A percentile compares a stretch with the other conserved stretches of the same genome.
phyloP scores from a whole-genome alignment of 1,140 invertebrate genomes.

The Drosophila bipectinata region DNA sequence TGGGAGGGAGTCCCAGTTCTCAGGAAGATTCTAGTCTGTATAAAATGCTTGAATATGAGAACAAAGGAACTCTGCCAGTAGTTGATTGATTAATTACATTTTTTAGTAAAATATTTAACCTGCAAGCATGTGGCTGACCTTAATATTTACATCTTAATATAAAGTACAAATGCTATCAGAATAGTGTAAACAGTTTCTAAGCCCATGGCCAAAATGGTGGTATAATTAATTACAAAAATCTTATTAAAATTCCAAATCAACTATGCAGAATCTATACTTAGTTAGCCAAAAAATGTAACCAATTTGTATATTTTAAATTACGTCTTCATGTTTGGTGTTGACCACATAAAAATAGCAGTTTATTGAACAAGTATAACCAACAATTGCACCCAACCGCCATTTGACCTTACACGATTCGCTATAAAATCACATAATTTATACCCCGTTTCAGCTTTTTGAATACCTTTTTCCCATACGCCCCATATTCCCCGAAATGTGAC shows the following conservation, averaged over 20 bases:
- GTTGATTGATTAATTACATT: neutral
- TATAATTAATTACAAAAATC: no score
- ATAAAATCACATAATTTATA: constrained; percentile 1
- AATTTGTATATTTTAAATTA: neutral
- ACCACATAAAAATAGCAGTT: neutral
- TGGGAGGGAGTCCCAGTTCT: constrained; percentile 6
- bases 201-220: no score
- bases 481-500: constrained; percentile 6
- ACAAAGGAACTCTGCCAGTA: neutral
- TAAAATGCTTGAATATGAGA: neutral
- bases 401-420: neutral
- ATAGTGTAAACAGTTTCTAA: no score
- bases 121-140: no score
- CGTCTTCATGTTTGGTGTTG: neutral
- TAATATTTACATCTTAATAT: no score
- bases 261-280: neutral
- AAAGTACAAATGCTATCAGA: no score
- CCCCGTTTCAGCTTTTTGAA: neutral
- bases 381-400: neutral
- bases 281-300: neutral
- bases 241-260: neutral
- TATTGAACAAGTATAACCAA: neutral
- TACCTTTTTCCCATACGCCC: constrained; percentile 3
- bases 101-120: neutral
- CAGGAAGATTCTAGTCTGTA: neutral